Evolutionary conservation across 2,113 vertebrate genomes (phyloP), one percentile per base, ranked within the genome.

Genomic region (Heliornis fulica): DNA sequence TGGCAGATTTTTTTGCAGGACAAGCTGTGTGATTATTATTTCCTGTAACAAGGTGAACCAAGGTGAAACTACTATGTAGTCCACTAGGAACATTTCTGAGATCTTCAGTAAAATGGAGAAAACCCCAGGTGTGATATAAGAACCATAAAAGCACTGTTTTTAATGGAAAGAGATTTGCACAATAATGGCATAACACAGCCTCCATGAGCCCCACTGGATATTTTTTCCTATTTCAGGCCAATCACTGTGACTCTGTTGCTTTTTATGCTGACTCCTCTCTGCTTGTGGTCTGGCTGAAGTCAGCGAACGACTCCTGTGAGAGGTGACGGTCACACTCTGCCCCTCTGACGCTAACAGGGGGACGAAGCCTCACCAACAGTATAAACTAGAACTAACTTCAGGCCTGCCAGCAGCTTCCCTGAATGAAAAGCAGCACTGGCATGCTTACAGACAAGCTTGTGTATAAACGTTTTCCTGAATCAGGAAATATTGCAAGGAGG

Each of bases 291-390:
- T 5, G 18, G 50, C 45, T 65, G 81, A 51, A 57, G 66, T 9
- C 79, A 64, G 34, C 1, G 0, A 64, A 21, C 0, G 2, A 29
- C 45, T 80, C 50, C 41, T 18, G 20, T 1, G 3, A 61, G 34
- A 46, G 31, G 10, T 2, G 1, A 22, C 15, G 29, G 45, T 29
- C 0, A 0, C 23, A 25, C 22, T 5, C 46, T 41, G 54, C 11
- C 48, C 59, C 15, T 68, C 38, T 3, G 13, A 14, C 0, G 2
- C 23, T 13, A 11, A 38, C 29, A 54, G 14, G 32, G 41, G 41
- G 17, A 61, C 70, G 17, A 28, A 32, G 48, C 11, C 32, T 41
- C 63, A 43, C 31, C 46, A 26, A 13, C 0, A 1, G 20, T 71
- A 48, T 7, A 45, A 63, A 59, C 10, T 34, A 85, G 41, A 54